A percentile compares a stretch with the other conserved stretches of the same genome.
phyloP scores from a whole-genome alignment of 2,113 vertebrate species.

The Atlantisia rogersi region DNA sequence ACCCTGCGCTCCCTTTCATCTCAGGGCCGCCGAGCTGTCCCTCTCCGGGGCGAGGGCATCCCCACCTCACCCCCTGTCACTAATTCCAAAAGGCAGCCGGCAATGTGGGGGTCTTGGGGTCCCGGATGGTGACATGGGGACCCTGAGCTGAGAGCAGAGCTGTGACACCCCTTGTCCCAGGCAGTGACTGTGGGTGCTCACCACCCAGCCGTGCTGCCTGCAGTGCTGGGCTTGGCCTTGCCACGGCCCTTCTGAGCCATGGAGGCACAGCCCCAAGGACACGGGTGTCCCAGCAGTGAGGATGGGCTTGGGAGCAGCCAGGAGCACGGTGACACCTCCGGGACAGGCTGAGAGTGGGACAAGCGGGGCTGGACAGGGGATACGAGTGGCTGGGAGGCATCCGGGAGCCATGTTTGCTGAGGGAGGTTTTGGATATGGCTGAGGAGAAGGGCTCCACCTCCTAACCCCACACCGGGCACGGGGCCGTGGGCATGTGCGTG shows the following conservation, averaged over 20 bases:
- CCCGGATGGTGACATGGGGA: rapidly evolving
- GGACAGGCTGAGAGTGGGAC: rapidly evolving
- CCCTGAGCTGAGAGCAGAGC: neutral
- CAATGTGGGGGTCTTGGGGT: neutral
- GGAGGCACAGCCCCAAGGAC: too few relatives aligned
- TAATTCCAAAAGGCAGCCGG: neutral
- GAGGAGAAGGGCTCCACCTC: neutral
- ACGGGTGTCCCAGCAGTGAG: neutral
- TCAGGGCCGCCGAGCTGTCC: neutral
- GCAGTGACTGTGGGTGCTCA: neutral
- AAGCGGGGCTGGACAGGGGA: neutral
- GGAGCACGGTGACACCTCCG: neutral
- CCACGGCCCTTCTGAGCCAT: neutral
- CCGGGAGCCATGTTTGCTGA: neutral
- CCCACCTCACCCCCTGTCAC: rapidly evolving
- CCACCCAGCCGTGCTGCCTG: rapidly evolving
- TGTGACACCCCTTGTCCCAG: neutral
- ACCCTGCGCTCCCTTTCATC: conserved; percentile 32
- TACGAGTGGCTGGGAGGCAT: neutral
- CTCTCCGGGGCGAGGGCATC: neutral
- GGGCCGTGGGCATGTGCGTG: rapidly evolving
- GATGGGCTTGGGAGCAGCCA: neutral
- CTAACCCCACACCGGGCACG: neutral
- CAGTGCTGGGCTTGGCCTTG: neutral
- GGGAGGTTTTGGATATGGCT: neutral